Evolutionary conservation across 2,113 vertebrate species (phyloP).

Genomic region (Procapra przewalskii): DNA sequence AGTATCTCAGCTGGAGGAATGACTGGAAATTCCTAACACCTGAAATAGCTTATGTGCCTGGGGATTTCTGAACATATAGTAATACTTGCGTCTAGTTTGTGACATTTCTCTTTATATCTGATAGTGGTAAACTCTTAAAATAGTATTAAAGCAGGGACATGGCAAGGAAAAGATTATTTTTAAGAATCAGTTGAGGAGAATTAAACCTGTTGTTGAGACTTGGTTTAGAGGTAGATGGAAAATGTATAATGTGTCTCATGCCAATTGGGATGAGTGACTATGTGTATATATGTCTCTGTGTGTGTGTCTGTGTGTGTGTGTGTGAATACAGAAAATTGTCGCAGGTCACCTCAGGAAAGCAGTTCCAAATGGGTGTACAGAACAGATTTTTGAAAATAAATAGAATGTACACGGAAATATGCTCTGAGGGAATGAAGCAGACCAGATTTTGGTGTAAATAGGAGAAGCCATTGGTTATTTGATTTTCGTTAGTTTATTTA

Average conservation of each 20-base stretch:
- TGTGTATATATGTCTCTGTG: too few relatives aligned
- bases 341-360: neutral
- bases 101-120: neutral
- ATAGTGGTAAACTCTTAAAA: neutral
- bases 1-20: neutral
- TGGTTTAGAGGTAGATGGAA: neutral
- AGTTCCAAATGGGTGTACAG: neutral
- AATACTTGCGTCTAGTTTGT: neutral
- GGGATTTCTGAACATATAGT: neutral
- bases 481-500: neutral
- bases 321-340: too few relatives aligned
- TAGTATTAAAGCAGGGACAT: neutral
- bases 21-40: neutral
- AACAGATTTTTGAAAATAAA: neutral
- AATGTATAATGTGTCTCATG: neutral
- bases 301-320: too few relatives aligned
- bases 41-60: neutral
- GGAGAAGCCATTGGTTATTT: neutral
- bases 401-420: neutral
- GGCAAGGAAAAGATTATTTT: neutral
- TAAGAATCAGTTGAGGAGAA: neutral
- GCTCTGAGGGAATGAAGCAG: neutral
- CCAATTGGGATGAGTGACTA: neutral
- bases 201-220: neutral
- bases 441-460: neutral